phyloP scores from a whole-genome alignment of 2,113 vertebrate species.

The Sylvietta virens region DNA sequence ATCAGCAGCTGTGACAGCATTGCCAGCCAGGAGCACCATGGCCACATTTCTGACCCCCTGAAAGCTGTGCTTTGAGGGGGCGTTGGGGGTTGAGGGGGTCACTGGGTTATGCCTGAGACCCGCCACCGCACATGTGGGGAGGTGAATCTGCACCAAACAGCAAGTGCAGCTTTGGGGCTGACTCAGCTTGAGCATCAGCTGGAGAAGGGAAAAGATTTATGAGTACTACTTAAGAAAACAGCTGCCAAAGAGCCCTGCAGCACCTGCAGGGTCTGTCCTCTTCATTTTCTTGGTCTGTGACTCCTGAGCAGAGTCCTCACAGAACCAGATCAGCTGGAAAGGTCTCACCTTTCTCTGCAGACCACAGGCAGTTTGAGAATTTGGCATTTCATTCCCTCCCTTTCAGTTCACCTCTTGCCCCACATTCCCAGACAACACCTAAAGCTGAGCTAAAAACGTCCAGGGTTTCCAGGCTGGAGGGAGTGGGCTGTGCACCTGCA shows the following conservation, averaged over 20 bases:
- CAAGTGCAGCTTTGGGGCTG: neutral
- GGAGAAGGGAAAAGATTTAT: neutral
- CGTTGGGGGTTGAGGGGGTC: neutral
- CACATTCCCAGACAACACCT: neutral
- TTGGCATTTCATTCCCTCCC: neutral
- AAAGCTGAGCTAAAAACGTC: neutral
- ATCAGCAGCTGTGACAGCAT: neutral
- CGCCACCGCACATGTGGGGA: rapidly evolving
- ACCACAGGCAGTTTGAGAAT: neutral
- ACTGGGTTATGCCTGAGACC: neutral
- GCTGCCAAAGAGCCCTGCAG: neutral
- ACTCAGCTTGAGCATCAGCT: neutral
- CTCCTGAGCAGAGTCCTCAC: neutral
- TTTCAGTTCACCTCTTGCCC: neutral
- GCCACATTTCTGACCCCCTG: neutral
- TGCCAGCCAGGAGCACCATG: neutral
- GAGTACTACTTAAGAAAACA: neutral
- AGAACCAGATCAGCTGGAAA: neutral
- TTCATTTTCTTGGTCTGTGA: neutral
- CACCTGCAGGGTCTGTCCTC: neutral
- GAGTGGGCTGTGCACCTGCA: neutral
- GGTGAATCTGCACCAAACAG: neutral
- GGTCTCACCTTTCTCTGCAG: neutral
- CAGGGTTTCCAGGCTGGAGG: neutral
- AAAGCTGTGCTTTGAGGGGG: neutral